Percentiles rank a stretch among this genome's conserved stretches.
phyloP scores from a whole-genome alignment of 2,797 vertebrate genomes.

The Sebastes dallii region DNA sequence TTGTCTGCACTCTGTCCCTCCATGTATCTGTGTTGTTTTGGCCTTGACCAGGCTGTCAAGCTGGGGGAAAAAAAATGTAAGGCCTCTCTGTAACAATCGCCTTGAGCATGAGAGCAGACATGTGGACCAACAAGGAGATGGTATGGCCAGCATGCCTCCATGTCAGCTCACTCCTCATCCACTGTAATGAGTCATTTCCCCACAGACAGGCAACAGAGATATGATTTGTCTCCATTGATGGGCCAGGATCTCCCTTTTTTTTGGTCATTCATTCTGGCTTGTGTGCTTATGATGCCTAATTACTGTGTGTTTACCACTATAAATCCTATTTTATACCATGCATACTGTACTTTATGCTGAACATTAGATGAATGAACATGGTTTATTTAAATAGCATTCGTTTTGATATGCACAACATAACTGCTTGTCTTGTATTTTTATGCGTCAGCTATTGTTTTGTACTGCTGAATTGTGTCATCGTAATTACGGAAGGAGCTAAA shows the following conservation, averaged over 20 bases:
- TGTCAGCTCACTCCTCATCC: constrained; percentile 3
- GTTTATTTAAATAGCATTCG: neutral
- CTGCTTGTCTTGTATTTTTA: neutral
- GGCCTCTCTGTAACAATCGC: constrained; percentile 6
- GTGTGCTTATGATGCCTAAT: neutral
- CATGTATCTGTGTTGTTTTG: neutral
- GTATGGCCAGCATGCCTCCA: neutral
- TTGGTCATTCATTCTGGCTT: neutral
- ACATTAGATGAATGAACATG: neutral
- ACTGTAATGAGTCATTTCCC: constrained; percentile 13
- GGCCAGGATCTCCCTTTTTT: neutral
- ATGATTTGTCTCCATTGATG: neutral
- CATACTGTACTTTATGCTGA: neutral
- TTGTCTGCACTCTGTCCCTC: neutral
- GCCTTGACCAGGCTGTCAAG: constrained; percentile 3
- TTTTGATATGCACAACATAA: neutral
- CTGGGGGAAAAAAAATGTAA: neutral
- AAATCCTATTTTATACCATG: neutral
- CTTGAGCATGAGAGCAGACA: constrained; percentile 1
- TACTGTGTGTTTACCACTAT: neutral
- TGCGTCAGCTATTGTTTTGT: neutral
- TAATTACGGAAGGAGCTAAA: neutral
- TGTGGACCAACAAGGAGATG: constrained; percentile 5
- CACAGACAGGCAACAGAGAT: neutral
- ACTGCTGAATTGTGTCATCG: neutral